Evolutionary conservation across 2,888 invertebrate species (phyloP).

Genomic region (Andrena camellia): DNA sequence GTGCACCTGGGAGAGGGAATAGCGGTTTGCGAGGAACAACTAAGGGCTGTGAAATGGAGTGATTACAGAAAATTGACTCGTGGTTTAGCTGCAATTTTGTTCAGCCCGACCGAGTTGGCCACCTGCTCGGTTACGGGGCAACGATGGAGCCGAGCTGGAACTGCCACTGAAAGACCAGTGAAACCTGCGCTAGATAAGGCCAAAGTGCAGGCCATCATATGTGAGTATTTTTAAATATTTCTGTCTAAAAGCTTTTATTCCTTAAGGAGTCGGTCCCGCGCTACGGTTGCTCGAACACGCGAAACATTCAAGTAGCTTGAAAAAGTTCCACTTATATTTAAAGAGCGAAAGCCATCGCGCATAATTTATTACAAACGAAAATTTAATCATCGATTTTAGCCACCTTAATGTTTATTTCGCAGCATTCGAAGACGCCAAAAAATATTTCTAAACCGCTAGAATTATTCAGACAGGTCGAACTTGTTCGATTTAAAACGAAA

Average conservation of each 20-base stretch:
- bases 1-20: constrained; percentile 91
- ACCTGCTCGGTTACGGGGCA: constrained; percentile 92
- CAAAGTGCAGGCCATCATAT: constrained; percentile 91
- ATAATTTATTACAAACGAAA: too few species aligned
- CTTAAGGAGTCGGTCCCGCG: neutral
- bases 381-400: too few species aligned
- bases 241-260: neutral
- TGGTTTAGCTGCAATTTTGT: constrained; percentile 90
- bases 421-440: too few species aligned
- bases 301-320: too few species aligned
- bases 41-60: constrained; percentile 91
- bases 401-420: too few species aligned
- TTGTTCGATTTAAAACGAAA: too few species aligned
- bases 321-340: too few species aligned
- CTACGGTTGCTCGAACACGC: neutral
- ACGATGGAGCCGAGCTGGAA: constrained; percentile 91
- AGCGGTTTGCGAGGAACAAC: constrained; percentile 90
- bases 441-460: too few species aligned
- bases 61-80: constrained; percentile 91
- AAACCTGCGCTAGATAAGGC: constrained; percentile 91
- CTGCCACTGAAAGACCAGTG: constrained; percentile 89
- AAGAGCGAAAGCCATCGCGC: too few species aligned
- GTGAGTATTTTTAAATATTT: constrained; percentile 83
- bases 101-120: constrained; percentile 91
- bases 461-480: too few species aligned